Conservation (phyloP, 2,888 invertebrate species). For the Resseliella maxima region DNA sequence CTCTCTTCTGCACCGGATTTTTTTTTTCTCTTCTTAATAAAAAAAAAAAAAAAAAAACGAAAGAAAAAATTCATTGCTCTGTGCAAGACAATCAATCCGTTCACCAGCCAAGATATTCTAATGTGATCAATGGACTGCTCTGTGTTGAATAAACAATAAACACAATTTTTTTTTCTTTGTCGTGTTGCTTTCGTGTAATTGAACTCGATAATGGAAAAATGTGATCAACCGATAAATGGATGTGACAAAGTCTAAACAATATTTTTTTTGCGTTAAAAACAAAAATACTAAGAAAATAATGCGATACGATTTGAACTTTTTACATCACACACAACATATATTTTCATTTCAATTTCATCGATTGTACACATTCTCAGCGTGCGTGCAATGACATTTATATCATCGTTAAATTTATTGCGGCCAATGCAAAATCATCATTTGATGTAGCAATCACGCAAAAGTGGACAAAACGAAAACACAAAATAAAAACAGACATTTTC, state of each 20-base stretch:
- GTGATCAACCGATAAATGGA: not conserved
- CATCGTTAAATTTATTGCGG: not conserved
- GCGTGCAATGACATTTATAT: conserved; percentile 5
- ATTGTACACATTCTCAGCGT: not conserved
- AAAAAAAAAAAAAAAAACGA: too few relatives aligned
- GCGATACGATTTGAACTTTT: not conserved
- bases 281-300: too few relatives aligned
- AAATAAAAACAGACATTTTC: not conserved
- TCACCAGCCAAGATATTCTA: not conserved
- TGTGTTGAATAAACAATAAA: conserved; percentile 20
- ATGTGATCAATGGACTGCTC: conserved; percentile 27
- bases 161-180: not conserved
- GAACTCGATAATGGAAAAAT: conserved; percentile 9
- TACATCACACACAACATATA: not conserved
- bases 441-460: not conserved
- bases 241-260: conserved; percentile 21
- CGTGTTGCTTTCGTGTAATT: too few relatives aligned
- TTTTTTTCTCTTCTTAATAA: not conserved
- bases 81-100: not conserved
- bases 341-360: too few relatives aligned
- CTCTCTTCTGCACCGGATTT: not conserved
- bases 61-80: too few relatives aligned
- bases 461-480: not conserved
- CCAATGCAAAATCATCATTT: conserved; percentile 9
- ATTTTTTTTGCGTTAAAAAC: too few relatives aligned